Conservation (phyloP, 2,888 invertebrate genomes). For the Alloscopus bannaensis region DNA sequence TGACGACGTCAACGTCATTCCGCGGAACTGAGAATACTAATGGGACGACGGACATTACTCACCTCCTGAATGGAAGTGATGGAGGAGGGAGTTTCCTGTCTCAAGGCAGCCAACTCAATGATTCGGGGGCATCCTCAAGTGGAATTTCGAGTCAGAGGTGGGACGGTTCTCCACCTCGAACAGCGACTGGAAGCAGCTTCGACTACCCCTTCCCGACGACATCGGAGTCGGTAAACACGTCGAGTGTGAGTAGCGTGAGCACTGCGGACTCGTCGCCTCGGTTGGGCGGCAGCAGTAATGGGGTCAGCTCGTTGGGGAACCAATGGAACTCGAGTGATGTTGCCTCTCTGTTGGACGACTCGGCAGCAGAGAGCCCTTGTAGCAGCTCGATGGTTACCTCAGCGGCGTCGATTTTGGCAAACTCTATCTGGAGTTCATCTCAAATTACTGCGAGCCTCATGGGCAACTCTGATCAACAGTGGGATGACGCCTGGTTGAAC, state of each 20-base stretch:
- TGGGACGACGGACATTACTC: slow-evolving; percentile 29
- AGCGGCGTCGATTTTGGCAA: slow-evolving; percentile 42
- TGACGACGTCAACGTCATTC: slow-evolving; percentile 40
- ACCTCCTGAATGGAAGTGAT: not conserved
- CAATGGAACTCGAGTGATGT: slow-evolving; percentile 48
- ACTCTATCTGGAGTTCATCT: slow-evolving; percentile 54
- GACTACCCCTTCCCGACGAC: slow-evolving; percentile 44
- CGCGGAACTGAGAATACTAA: slow-evolving; percentile 39
- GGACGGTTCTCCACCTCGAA: slow-evolving; percentile 32
- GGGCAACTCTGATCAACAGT: slow-evolving; percentile 15
- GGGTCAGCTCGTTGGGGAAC: slow-evolving; percentile 6
- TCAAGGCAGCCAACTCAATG: slow-evolving; percentile 32
- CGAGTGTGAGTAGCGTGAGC: slow-evolving; percentile 41
- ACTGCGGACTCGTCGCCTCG: slow-evolving; percentile 2
- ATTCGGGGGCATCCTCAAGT: slow-evolving; percentile 31
- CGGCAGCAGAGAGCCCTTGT: slow-evolving; percentile 39
- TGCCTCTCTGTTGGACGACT: slow-evolving; percentile 46
- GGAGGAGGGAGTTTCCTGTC: slow-evolving; percentile 29
- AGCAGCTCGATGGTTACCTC: slow-evolving; percentile 40
- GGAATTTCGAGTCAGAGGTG: slow-evolving; percentile 23
- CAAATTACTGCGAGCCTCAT: slow-evolving; percentile 29
- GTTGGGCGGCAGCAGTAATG: not conserved
- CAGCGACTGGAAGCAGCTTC: slow-evolving; percentile 24
- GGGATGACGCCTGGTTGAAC: slow-evolving; percentile 23
- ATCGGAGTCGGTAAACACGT: slow-evolving; percentile 25